Evolutionary conservation across 2,888 invertebrate genomes (phyloP).

Genomic region (Petrolisthes cinctipes): DNA sequence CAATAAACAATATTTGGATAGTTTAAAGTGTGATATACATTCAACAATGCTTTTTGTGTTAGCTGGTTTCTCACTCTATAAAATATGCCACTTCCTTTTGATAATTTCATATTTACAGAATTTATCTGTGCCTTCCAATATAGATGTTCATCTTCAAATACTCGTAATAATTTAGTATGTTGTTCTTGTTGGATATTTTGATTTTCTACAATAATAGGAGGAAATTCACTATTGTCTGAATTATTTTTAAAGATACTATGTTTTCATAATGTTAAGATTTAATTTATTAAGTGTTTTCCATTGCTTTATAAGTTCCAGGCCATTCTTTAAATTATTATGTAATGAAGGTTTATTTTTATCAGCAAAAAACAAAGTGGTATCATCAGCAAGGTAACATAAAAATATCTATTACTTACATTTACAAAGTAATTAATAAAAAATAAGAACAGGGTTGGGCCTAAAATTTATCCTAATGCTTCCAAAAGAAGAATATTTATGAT

Average conservation of each 20-base stretch:
- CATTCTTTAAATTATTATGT: not conserved
- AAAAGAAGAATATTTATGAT: not conserved
- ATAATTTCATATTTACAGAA: not conserved
- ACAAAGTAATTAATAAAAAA: not conserved
- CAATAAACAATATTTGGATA: not conserved
- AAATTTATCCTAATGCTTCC: not conserved
- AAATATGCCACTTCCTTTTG: not conserved
- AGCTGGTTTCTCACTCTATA: conserved; percentile 2
- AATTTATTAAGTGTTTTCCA: not conserved
- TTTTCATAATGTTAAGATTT: not conserved
- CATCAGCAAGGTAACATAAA: not conserved
- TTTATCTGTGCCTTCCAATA: not conserved
- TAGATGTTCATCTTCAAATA: not conserved
- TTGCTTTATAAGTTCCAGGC: not conserved
- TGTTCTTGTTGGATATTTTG: not conserved
- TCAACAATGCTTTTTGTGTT: conserved; percentile 1
- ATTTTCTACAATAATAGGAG: not conserved
- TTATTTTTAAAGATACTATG: not conserved
- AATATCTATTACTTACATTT: not conserved
- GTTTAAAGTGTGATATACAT: not conserved
- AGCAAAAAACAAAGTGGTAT: not conserved
- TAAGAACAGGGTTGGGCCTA: not conserved
- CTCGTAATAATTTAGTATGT: not conserved
- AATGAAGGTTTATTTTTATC: not conserved
- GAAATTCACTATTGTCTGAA: not conserved